Base-by-base conservation (phyloP, 2,113 vertebrate genomes). In the Rhea pennata region DNA sequence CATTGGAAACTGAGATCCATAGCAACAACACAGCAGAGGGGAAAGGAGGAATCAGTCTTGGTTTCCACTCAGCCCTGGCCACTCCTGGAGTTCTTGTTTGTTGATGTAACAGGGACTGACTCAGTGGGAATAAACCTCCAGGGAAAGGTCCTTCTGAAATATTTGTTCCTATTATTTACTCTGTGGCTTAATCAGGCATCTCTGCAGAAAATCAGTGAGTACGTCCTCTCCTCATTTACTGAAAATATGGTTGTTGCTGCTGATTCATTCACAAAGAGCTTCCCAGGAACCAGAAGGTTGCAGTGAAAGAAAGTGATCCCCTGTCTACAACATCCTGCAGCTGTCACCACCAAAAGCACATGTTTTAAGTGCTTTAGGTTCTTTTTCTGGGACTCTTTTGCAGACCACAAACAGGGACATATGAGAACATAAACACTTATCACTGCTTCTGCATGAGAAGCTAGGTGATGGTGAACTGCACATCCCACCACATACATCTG, bases 111-210 rank as follows among this genome's bases (percentile, higher is more conserved):
- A 82, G 78, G 58, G 87, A 81, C 93, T 97, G 93, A 96, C 77
- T 97, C 91, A 96, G 84, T 91, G 94, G 94, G 81, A 96, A 96
- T 65, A 88, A 95, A 87, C 75, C 84, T 72, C 5, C 13, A 44
- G 79, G 71, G 91, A 95, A 94, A 96, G 75, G 85, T 94, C 88
- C 82, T 86, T 62, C 87, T 90, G 93, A 95, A 93, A 79, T 79
- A 94, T 91, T 94, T 96, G 87, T 88, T 93, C 94, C 93, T 90
- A 85, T 93, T 95, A 91, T 93, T 97, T 90, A 90, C 59, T 70
- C 92, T 73, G 75, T 27, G 69, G 78, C 42, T 91, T 95, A 80
- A 95, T 96, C 93, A 93, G 87, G 92, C 82, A 83, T 86, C 72
- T 83, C 48, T 88, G 40, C 61, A 91, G 79, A 92, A 95, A 86